phyloP scores from a whole-genome alignment of 2,113 vertebrate genomes.

The Neolamprologus brichardi region DNA sequence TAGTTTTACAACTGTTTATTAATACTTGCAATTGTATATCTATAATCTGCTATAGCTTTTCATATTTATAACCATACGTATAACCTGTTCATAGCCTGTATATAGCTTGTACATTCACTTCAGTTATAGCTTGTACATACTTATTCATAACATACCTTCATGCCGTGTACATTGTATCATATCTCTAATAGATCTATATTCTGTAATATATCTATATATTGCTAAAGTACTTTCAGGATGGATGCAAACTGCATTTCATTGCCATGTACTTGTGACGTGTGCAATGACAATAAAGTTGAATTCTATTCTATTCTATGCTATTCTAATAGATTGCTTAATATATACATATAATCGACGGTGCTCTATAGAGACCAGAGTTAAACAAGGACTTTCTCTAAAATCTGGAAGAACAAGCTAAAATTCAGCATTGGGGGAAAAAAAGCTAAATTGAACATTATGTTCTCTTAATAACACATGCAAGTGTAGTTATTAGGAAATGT shows the following conservation, averaged over 20 bases:
- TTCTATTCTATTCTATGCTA: neutral
- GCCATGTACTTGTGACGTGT: neutral
- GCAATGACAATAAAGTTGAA: neutral
- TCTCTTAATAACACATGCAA: neutral
- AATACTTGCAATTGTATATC: neutral
- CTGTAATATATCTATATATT: neutral
- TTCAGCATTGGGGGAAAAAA: neutral
- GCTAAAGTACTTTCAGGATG: neutral
- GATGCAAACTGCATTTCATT: neutral
- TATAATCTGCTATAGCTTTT: neutral
- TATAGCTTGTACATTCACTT: neutral
- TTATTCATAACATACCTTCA: neutral
- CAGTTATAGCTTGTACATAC: neutral
- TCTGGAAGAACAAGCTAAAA: neutral
- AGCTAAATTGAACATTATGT: neutral
- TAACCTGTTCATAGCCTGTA: neutral
- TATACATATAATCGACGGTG: neutral
- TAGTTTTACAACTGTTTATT: neutral
- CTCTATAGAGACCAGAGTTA: neutral
- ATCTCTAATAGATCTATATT: neutral
- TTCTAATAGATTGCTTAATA: neutral
- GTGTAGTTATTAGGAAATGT: neutral
- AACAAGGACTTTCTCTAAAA: neutral
- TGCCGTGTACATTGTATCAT: neutral
- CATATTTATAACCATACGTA: neutral